Percentiles rank a stretch among this genome's conserved stretches.
Conservation (phyloP, 2,797 vertebrate genomes). For the Gymnoscopelus braueri region DNA sequence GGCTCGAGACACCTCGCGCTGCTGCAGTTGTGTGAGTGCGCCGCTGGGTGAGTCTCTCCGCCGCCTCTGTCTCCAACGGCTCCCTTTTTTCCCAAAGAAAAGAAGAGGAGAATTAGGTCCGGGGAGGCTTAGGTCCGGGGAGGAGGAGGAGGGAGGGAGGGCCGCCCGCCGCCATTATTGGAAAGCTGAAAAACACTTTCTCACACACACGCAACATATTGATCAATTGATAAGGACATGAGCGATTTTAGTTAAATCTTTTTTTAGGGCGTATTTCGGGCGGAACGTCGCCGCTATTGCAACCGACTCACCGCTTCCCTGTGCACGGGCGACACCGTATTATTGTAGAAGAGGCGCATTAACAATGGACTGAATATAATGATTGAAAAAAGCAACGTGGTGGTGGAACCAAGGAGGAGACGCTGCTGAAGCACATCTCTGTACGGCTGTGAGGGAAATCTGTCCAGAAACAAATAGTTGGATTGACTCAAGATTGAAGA, state of each 20-base stretch:
- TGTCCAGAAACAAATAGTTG: constrained; percentile 21
- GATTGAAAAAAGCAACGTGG: constrained; percentile 81
- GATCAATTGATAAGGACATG: constrained; percentile 49
- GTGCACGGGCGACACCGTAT: constrained; percentile 72
- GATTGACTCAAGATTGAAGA: constrained; percentile 48
- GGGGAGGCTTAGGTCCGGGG: constrained; percentile 75
- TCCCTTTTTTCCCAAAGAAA: constrained; percentile 83
- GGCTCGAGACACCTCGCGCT: constrained; percentile 36
- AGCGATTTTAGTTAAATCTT: constrained; percentile 41
- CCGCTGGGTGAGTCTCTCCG: constrained; percentile 86
- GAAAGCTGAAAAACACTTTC: constrained; percentile 78
- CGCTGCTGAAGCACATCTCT: constrained; percentile 44
- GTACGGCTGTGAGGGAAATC: constrained; percentile 33
- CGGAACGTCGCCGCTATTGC: constrained; percentile 52
- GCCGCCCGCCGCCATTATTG: constrained; percentile 83
- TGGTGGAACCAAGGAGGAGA: constrained; percentile 61
- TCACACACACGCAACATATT: constrained; percentile 56
- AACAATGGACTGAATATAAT: constrained; percentile 86
- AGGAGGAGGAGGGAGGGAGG: constrained; percentile 72
- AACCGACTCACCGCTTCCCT: constrained; percentile 62
- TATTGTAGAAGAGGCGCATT: constrained; percentile 63
- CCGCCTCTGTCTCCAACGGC: constrained; percentile 73
- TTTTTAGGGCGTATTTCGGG: constrained; percentile 36
- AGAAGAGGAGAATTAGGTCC: constrained; percentile 81
- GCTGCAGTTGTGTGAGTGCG: constrained; percentile 84